These are phyloP conservation scores for Chesias legatella DNA, from an alignment of 2,888 invertebrate genomes.

Conservation along the genomic window DNA sequence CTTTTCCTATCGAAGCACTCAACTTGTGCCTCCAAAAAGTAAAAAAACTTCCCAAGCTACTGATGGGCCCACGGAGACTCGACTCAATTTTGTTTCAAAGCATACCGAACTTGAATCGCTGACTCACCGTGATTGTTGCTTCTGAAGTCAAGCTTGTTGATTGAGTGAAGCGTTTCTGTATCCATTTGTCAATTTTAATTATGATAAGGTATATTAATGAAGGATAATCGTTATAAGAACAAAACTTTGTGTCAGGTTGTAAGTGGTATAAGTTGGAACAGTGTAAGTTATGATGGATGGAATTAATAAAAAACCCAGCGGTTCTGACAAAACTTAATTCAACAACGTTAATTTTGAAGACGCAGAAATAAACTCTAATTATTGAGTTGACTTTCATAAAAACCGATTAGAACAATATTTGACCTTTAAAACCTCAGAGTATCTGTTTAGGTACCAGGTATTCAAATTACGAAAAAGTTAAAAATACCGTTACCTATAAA, in stretches of 20 bases:
- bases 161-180: conserved; percentile 52
- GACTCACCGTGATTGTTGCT: conserved; percentile 51
- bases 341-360: too few relatives aligned
- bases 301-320: too few relatives aligned
- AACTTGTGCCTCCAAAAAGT: conserved; percentile 1
- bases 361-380: too few relatives aligned
- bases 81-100: conserved; percentile 29
- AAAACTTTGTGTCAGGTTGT: conserved; percentile 14
- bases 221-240: conserved; percentile 30
- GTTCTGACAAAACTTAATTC: too few relatives aligned
- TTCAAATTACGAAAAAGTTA: too few relatives aligned
- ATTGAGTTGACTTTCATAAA: too few relatives aligned
- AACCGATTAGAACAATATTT: too few relatives aligned
- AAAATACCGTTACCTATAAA: too few relatives aligned
- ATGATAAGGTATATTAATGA: conserved; percentile 43
- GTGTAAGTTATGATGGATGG: not conserved
- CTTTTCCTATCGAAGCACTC: too few relatives aligned
- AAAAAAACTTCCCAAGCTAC: conserved; percentile 16
- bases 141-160: conserved; percentile 45
- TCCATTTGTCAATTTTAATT: conserved; percentile 59
- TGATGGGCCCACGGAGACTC: conserved; percentile 12
- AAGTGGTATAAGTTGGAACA: conserved; percentile 8
- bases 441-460: too few relatives aligned
- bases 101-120: conserved; percentile 33
- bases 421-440: too few relatives aligned